Conservation (phyloP, 2,888 invertebrate species). For the Sacculina carcini region DNA sequence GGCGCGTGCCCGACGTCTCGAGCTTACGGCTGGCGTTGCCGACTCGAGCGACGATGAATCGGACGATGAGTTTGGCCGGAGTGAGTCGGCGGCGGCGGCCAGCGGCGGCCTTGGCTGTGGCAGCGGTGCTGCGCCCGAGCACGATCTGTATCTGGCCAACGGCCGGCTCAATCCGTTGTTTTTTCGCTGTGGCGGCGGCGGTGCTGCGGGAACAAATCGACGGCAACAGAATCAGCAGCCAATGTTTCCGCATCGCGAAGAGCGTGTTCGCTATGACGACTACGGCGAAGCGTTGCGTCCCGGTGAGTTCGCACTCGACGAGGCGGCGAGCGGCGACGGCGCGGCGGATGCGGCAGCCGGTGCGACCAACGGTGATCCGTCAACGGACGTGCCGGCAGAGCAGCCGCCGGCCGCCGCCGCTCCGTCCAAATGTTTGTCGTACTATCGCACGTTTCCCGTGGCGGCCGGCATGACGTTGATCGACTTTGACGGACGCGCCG, state of each 20-base stretch:
- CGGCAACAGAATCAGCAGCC: constrained; percentile 81
- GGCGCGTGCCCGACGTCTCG: constrained; percentile 8
- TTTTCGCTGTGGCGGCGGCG: constrained; percentile 49
- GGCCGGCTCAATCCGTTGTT: constrained; percentile 34
- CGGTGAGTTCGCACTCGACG: constrained; percentile 35
- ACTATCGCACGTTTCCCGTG: constrained; percentile 43
- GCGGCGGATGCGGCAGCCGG: constrained; percentile 53
- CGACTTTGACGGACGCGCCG: constrained; percentile 71
- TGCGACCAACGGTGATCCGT: constrained; percentile 83
- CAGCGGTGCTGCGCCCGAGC: constrained; percentile 23
- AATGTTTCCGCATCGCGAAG: constrained; percentile 86
- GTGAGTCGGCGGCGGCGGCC: constrained; percentile 10
- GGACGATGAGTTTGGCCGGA: constrained; percentile 16
- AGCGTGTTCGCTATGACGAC: constrained; percentile 66
- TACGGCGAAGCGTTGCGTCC: constrained; percentile 73
- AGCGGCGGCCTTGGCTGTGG: background rate
- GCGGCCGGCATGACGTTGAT: constrained; percentile 74
- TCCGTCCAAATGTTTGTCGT: constrained; percentile 65
- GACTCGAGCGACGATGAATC: constrained; percentile 18
- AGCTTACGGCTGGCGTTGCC: background rate
- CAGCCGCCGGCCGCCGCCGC: constrained; percentile 34
- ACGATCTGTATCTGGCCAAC: constrained; percentile 22
- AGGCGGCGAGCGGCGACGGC: constrained; percentile 48
- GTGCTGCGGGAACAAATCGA: too few relatives aligned
- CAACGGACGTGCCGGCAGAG: too few relatives aligned